These are phyloP conservation scores for Danio albolineatus DNA, from an alignment of 2,797 vertebrate species.

Conservation along the genomic window DNA sequence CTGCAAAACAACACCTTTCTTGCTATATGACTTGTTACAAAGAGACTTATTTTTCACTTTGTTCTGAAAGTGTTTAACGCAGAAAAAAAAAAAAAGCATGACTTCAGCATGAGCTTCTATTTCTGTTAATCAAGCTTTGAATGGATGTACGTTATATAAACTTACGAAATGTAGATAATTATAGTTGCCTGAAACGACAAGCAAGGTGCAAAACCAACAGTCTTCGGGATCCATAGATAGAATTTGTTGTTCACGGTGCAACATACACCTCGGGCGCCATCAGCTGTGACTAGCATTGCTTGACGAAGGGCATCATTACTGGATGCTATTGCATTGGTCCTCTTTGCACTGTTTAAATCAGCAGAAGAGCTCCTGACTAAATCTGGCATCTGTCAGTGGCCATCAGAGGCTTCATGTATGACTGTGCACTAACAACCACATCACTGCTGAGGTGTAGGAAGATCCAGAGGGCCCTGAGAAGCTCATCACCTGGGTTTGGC, in stretches of 20 bases:
- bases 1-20: background rate
- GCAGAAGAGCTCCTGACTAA: conserved; percentile 36
- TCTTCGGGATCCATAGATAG: background rate
- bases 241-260: conserved; percentile 25
- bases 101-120: background rate
- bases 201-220: background rate
- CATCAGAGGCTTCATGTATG: conserved; percentile 44
- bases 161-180: background rate
- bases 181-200: conserved; percentile 2
- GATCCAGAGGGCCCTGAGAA: conserved; percentile 36
- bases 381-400: conserved; percentile 37
- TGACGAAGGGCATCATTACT: conserved; percentile 43
- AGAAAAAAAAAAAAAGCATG: no score
- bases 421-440: conserved; percentile 43
- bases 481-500: conserved; percentile 20
- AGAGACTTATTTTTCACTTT: background rate
- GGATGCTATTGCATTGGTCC: conserved; percentile 27
- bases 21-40: background rate
- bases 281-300: conserved; percentile 25
- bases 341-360: conserved; percentile 45
- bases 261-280: conserved; percentile 16
- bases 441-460: conserved; percentile 29
- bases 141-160: background rate
- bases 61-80: background rate
- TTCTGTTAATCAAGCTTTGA: background rate